Conservation (phyloP, 2,113 vertebrate genomes). For the Kryptolebias marmoratus region DNA sequence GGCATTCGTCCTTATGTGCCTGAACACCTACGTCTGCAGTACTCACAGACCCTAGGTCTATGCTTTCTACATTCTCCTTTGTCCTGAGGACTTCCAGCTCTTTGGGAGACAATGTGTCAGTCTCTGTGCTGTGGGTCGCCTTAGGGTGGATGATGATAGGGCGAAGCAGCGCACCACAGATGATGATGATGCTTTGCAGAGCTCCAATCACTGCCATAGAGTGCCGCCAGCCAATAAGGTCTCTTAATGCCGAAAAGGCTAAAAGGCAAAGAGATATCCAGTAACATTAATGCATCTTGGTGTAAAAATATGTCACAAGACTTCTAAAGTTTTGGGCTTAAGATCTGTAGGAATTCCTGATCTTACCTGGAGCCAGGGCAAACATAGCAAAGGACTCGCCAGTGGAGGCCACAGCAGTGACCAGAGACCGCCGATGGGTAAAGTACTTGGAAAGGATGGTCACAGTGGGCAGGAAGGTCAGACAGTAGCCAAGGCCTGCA, state of each 20-base stretch:
- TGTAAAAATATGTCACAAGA: not conserved
- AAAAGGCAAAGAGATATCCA: slow-evolving; percentile 11
- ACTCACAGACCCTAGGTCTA: slow-evolving; percentile 78
- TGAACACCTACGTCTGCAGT: slow-evolving; percentile 88
- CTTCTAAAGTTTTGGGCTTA: too few relatives aligned
- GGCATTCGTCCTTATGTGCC: slow-evolving; percentile 72
- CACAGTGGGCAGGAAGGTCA: slow-evolving; percentile 93
- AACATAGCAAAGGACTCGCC: slow-evolving; percentile 95
- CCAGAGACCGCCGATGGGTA: slow-evolving; percentile 86
- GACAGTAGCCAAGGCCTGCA: slow-evolving; percentile 92
- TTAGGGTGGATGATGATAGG: slow-evolving; percentile 84
- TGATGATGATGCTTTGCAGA: slow-evolving; percentile 86
- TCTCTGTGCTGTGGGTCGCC: slow-evolving; percentile 1
- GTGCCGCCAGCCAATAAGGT: slow-evolving; percentile 88
- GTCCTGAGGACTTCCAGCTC: slow-evolving; percentile 43
- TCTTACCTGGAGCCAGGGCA: slow-evolving; percentile 91
- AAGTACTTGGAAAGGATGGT: slow-evolving; percentile 97
- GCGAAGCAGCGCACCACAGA: slow-evolving; percentile 88
- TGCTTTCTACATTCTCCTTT: not conserved
- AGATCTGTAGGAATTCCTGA: not conserved
- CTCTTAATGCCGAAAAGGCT: slow-evolving; percentile 90
- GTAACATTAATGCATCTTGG: not conserved
- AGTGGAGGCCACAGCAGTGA: slow-evolving; percentile 91
- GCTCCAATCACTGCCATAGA: slow-evolving; percentile 88
- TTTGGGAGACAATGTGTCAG: slow-evolving; percentile 38